phyloP scores from a whole-genome alignment of 2,797 vertebrate genomes.

The Gymnoscopelus microlampas region DNA sequence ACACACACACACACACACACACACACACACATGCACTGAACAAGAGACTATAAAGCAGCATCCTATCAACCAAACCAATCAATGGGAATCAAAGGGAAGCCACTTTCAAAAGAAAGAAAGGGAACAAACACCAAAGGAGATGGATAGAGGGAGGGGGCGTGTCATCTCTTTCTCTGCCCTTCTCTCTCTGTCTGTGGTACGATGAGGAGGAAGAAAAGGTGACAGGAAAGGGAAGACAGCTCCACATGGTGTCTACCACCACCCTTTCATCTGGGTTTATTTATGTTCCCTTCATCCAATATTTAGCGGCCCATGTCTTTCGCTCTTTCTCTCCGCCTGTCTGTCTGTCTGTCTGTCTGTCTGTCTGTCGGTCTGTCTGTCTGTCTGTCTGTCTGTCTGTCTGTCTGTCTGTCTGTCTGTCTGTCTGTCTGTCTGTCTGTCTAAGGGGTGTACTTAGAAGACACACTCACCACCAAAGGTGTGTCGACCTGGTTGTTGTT shows the following conservation, averaged over 20 bases:
- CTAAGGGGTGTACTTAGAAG: conserved; percentile 7
- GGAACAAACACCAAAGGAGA: conserved; percentile 1
- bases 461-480: conserved; percentile 8
- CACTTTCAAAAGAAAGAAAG: conserved; percentile 16
- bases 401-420: background rate
- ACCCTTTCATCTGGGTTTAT: conserved; percentile 65
- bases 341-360: conserved; percentile 6
- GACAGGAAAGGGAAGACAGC: conserved; percentile 14
- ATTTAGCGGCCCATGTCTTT: conserved; percentile 44
- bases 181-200: conserved; percentile 19
- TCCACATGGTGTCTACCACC: conserved; percentile 28
- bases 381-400: conserved; percentile 19
- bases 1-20: conserved; percentile 9
- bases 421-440: conserved; percentile 23
- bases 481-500: conserved; percentile 8
- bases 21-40: background rate
- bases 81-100: conserved; percentile 36
- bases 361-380: conserved; percentile 1
- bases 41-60: too few relatives aligned
- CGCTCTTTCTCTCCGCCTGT: too few relatives aligned
- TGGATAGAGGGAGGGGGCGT: conserved; percentile 16
- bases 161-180: conserved; percentile 28
- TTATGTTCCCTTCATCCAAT: conserved; percentile 63
- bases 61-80: conserved; percentile 9
- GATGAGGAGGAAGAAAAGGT: conserved; percentile 1